Base-by-base conservation (phyloP, 2,888 invertebrate genomes). In the Euclidia mi region DNA sequence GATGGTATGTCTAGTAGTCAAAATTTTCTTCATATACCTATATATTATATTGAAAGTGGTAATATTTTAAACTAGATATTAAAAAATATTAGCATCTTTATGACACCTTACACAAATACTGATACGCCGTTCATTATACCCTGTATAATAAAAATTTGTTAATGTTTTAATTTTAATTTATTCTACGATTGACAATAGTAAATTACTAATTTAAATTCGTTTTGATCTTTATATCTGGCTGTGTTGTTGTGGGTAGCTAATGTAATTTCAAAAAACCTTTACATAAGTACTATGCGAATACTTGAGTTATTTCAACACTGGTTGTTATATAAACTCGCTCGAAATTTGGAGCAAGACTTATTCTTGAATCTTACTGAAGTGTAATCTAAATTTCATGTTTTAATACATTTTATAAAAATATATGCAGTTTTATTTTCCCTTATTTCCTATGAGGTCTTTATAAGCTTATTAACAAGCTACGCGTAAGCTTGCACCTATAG, bases 371-470 rank as follows among this genome's bases (percentile, higher is more conserved):
- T 63, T 73, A 66, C 57, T 64, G 74, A 76, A 77, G 56, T 87
- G 81, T 90, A 89, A 87, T 88, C 84, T 81, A 80, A 84, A 87
- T 75, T 87, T 91, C 84, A 88, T 87, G 90, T 91, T 94, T 93
- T 94, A 94, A 87, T 94, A 94, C 93, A 94, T 92, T 94, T 89
- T 92, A 79, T 91, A 89, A 88, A 88, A 88, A 82, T 61, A 66
- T 34, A 34, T 4, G 1, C 40, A 1, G 55, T 62, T 62, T 49
- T 43, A 3, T 15, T 34, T 32, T 41, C 11, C 0, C 10, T 10
- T 9, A 3, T 2, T 25, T 4, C 34, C 34, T 1, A 6, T 25
- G 7, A 20, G 3, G 3, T 20, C 0, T 3, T 2, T 3, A 20
- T 20, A 6, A 20, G 20, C 20, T n/a, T n/a, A n/a, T n/a, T n/a